phyloP scores from a whole-genome alignment of 2,113 vertebrate genomes.

The Gallinago paraguaiae region DNA sequence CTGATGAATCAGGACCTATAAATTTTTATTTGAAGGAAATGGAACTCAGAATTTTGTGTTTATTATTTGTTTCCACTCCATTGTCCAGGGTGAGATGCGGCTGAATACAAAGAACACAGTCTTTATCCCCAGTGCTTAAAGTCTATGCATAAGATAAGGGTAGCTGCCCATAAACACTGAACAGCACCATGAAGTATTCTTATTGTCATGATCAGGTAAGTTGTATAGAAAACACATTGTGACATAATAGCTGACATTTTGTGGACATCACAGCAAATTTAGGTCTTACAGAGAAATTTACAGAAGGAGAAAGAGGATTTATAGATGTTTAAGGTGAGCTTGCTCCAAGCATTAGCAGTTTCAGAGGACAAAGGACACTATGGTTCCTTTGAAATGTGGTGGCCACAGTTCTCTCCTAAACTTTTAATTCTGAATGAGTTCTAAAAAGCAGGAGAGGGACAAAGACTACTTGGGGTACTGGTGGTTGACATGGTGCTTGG shows the following conservation, averaged over 20 bases:
- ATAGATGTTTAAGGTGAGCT: neutral
- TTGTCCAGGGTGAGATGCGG: neutral
- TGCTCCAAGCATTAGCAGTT: neutral
- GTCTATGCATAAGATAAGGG: neutral
- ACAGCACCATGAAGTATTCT: neutral
- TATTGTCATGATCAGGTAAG: neutral
- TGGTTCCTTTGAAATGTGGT: neutral
- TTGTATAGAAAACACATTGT: neutral
- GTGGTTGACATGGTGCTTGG: too few species aligned
- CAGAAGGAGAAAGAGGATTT: neutral
- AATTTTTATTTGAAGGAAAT: neutral
- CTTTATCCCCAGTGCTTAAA: neutral
- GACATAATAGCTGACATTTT: neutral
- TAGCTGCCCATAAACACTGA: neutral
- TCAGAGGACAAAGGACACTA: neutral
- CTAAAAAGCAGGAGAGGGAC: neutral
- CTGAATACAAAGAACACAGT: neutral
- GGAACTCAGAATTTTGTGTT: neutral
- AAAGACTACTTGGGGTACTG: neutral
- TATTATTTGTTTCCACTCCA: neutral
- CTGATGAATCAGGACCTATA: neutral
- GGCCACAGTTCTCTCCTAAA: neutral
- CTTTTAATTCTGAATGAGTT: neutral
- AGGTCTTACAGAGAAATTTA: neutral
- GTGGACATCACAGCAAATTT: neutral